Conservation (phyloP, 1,140 invertebrate species). For the Drosophila setifemur region DNA sequence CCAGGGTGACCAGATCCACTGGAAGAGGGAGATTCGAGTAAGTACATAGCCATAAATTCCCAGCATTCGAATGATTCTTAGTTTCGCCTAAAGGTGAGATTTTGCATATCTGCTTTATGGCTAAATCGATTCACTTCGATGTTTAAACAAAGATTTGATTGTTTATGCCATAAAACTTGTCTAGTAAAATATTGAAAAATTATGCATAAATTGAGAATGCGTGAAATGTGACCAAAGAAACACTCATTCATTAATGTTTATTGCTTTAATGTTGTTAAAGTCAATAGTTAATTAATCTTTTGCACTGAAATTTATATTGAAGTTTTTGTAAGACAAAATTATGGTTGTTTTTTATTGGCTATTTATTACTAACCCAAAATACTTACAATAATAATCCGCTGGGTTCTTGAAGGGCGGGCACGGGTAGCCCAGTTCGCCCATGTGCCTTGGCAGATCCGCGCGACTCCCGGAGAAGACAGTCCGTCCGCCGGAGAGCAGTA, state of each 20-base stretch:
- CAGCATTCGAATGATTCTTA: neutral
- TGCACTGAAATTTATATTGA: too few relatives aligned
- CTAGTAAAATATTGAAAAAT: neutral
- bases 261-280: too few relatives aligned
- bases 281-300: too few relatives aligned
- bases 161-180: neutral
- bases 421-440: conserved; percentile 95
- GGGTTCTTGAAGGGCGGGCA: conserved; percentile 98
- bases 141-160: too few relatives aligned
- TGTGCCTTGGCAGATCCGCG: conserved; percentile 95
- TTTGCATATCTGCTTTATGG: neutral
- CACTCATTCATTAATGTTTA: too few relatives aligned
- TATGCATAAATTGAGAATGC: too few relatives aligned
- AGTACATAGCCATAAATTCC: too few relatives aligned
- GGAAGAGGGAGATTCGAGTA: conserved; percentile 13
- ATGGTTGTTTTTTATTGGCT: too few relatives aligned
- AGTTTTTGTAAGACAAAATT: too few relatives aligned
- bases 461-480: conserved; percentile 95
- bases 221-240: too few relatives aligned
- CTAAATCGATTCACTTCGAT: neutral
- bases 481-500: conserved; percentile 93
- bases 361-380: too few relatives aligned
- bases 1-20: conserved; percentile 97
- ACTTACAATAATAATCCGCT: conserved; percentile 96
- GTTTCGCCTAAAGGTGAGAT: neutral